These are phyloP conservation scores for Perithous albicinctus DNA, from an alignment of 2,888 invertebrate species.

Conservation along the genomic window DNA sequence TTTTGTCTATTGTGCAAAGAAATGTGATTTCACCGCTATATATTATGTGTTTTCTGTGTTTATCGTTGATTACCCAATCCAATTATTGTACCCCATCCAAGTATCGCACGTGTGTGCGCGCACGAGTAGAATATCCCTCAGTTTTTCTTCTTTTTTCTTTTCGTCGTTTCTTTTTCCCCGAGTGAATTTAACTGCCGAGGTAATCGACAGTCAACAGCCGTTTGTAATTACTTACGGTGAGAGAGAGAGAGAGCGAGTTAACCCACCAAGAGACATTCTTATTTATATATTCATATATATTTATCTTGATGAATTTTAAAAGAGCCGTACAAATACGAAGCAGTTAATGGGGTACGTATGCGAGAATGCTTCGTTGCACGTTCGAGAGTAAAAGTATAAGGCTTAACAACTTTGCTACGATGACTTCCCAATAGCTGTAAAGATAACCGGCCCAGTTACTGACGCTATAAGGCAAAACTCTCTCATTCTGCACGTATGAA, in stretches of 20 bases:
- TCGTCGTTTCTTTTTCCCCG: constrained; percentile 18
- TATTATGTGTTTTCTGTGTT: constrained; percentile 35
- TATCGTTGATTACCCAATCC: constrained; percentile 20
- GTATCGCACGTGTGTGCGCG: constrained; percentile 52
- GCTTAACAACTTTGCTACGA: constrained; percentile 23
- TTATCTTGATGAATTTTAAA: constrained; percentile 25
- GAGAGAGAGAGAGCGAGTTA: constrained; percentile 36
- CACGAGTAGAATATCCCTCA: constrained; percentile 61
- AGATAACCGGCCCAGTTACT: too few relatives aligned
- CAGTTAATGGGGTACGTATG: constrained; percentile 57
- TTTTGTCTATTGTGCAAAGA: neutral
- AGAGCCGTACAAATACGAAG: constrained; percentile 36
- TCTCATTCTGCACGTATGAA: too few relatives aligned
- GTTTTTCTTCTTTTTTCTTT: constrained; percentile 36
- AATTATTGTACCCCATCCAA: constrained; percentile 25
- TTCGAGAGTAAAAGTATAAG: constrained; percentile 17
- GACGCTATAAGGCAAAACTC: too few relatives aligned
- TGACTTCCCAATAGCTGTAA: constrained; percentile 5
- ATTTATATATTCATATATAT: constrained; percentile 6
- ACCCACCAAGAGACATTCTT: neutral
- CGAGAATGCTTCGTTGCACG: constrained; percentile 39
- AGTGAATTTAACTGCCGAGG: constrained; percentile 30
- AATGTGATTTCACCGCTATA: neutral
- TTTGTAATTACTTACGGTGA: constrained; percentile 39
- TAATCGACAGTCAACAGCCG: constrained; percentile 9